Base-by-base conservation (phyloP, 2,888 invertebrate species). In the Cephus spinipes region DNA sequence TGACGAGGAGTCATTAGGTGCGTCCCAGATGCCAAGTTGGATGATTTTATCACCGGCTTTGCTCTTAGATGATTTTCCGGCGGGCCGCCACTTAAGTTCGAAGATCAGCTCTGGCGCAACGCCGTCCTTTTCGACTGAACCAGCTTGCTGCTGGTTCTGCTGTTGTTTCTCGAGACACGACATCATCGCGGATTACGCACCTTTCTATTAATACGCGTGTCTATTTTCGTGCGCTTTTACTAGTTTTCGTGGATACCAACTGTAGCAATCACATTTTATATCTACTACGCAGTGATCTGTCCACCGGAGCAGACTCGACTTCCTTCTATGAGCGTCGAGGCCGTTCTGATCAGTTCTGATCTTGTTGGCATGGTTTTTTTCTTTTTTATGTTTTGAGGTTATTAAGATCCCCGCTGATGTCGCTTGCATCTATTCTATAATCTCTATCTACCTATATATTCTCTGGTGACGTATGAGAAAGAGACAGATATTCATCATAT, bases 151-250 rank as follows among this genome's bases (percentile, higher is more conserved):
- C 71, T 40, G 40, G 40, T 40, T 2, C 40, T 23, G 55, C 55
- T 55, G 55, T 55, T 55, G 55, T 55, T 55, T 55, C 55, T 71
- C 71, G 31, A 33, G 31, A 33, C 32, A 71, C 71, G 71, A 71
- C 71, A 71, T 71, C 71, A 33, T 71, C 71, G 71, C 71, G 12
- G 71, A 55, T 71, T 71, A 71, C 71, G 30, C 12, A 71, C 71
- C 71, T 6, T 31, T 71, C 32, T 71, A 71, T 71, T 71, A 32
- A 71, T 71, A 71, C 31, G 71, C 71, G 31, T 32, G 12, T 31
- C 71, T 71, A 71, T 71, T 71, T 71, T 71, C 32, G 71, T 71
- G 31, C 12, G 31, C 31, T 71, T 71, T 71, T 32, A 33, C 71
- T 12, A 15, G 32, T 71, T 31, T 71, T 55, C 55, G 55, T 55